Evolutionary conservation across 1,140 invertebrate genomes (phyloP), one percentile per base, ranked within the genome.

Genomic region (Potamilus streckersoni): DNA sequence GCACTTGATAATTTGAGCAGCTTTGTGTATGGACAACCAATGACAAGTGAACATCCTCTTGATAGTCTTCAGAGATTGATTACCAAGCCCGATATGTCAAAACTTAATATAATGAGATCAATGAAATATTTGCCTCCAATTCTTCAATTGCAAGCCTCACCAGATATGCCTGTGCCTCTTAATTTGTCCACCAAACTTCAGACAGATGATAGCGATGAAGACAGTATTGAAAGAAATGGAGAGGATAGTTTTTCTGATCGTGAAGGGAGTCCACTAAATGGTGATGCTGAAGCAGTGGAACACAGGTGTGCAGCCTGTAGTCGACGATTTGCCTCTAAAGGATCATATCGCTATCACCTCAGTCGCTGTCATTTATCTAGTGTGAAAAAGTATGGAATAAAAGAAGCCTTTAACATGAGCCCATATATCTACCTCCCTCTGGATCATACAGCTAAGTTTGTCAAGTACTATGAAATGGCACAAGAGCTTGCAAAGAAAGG

Each of bases 281-380:
- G 82, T 68, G 84, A 84, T 57, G 81, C 82, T 27, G 84, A 87
- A 20, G 62, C 71, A 49, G 64, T 74, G 13, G 87, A 87, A 49
- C 87, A 85, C 71, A 97, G 98, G 88, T 98, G 97, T 91, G 95
- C 96, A 23, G 96, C 97, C 83, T 99, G 97, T 91, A 97, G 98
- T 90, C 97, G 96, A 20, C 95, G 96, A 15, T 98, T 98, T 88
- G 96, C 97, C 71, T 98, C 97, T 2, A 98, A 98, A 90, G 97
- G 97, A 56, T 96, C 97, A 2, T 99, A 98, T 90, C 93, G 97
- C 82, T 97, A 98, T 90, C 97, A 99, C 86, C 90, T 98, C 74
- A 97, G 96, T 69, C 97, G 98, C 87, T 97, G 97, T 94, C 97
- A 98, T 90, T 96, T 98, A 31, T 87, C 84, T 8, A 85, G 83